Conservation (phyloP, 2,888 invertebrate species). For the Noctua comes region DNA sequence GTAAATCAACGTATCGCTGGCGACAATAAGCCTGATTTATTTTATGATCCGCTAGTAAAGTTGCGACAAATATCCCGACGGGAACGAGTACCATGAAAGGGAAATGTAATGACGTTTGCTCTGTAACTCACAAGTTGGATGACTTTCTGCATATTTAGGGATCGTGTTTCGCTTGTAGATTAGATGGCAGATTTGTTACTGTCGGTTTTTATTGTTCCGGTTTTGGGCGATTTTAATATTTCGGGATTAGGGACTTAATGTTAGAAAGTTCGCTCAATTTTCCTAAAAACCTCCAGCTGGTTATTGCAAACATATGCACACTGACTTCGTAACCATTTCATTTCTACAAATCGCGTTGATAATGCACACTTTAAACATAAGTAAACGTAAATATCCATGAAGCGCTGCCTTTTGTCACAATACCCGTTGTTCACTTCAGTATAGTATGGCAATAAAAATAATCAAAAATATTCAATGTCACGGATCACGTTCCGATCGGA, state of each 20-base stretch:
- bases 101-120: constrained; percentile 51
- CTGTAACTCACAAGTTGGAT: constrained; percentile 41
- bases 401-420: constrained; percentile 4
- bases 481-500: constrained; percentile 5
- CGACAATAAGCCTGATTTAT: constrained; percentile 62
- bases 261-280: neutral
- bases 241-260: neutral
- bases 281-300: neutral
- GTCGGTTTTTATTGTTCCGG: neutral
- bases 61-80: constrained; percentile 48
- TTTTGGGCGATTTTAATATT: neutral
- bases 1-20: constrained; percentile 53
- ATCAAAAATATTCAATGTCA: constrained; percentile 31
- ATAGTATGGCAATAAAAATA: constrained; percentile 30
- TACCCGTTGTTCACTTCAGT: constrained; percentile 6
- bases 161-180: constrained; percentile 10
- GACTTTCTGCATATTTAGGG: constrained; percentile 44
- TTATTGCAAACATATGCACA: neutral
- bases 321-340: neutral
- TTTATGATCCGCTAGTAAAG: constrained; percentile 54
- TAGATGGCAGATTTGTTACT: constrained; percentile 8
- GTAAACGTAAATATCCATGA: constrained; percentile 1
- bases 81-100: constrained; percentile 42
- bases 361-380: constrained; percentile 1
- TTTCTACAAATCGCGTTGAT: neutral